phyloP scores from a whole-genome alignment of 2,888 invertebrate species.

The Caenorhabditis sp. region DNA sequence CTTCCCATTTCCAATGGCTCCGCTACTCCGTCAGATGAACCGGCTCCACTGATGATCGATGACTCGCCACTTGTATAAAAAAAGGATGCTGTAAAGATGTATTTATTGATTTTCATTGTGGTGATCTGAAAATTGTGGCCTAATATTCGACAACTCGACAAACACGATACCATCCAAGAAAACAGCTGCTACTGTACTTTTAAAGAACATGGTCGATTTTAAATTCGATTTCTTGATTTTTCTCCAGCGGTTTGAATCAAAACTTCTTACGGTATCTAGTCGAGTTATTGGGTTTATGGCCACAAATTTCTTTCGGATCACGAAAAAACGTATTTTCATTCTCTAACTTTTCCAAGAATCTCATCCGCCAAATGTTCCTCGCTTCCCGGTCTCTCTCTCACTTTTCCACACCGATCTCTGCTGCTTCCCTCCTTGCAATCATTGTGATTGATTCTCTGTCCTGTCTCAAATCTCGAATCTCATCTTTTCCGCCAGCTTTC shows the following conservation, averaged over 20 bases:
- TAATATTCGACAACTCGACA: too few relatives aligned
- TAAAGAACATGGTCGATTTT: too few relatives aligned
- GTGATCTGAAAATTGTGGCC: too few relatives aligned
- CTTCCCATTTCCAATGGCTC: constrained; percentile 48
- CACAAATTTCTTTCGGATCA: too few relatives aligned
- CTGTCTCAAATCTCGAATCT: constrained; percentile 10
- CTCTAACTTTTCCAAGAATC: background rate
- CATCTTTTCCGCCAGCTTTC: background rate
- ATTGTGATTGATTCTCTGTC: constrained; percentile 42
- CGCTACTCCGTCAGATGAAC: constrained; percentile 31
- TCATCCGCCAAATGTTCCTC: background rate
- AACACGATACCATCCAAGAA: too few relatives aligned
- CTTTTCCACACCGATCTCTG: constrained; percentile 35
- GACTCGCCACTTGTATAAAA: constrained; percentile 37
- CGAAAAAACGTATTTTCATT: too few relatives aligned
- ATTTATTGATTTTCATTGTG: background rate
- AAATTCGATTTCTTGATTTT: too few relatives aligned
- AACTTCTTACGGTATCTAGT: too few relatives aligned
- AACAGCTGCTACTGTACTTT: too few relatives aligned
- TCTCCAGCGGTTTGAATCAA: too few relatives aligned
- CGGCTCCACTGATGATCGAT: constrained; percentile 17
- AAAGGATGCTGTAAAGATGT: constrained; percentile 1
- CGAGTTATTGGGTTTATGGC: too few relatives aligned
- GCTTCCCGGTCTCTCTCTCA: constrained; percentile 32
- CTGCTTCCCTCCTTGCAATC: constrained; percentile 35